Evolutionary conservation across 2,888 invertebrate genomes (phyloP), one percentile per base, ranked within the genome.

Genomic region (Aquatica leii): DNA sequence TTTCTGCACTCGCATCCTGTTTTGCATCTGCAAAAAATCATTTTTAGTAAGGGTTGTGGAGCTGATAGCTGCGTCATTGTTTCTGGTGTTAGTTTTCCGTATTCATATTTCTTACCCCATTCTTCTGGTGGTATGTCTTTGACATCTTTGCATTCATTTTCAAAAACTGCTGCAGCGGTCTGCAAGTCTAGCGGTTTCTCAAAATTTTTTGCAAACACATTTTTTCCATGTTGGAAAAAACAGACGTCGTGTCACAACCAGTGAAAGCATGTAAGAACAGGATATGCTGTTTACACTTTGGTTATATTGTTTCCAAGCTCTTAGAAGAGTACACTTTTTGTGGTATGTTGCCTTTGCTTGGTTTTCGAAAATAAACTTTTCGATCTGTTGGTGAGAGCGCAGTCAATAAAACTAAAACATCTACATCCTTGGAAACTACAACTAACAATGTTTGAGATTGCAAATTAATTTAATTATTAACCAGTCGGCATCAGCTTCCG

Each of bases 1-100:
- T 31, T 31, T 50, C 49, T 24, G 15, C 31, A 50, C 14, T 31
- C 49, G 15, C 31, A 31, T 24, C 49, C 49, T 31, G 24, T 50
- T 31, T 50, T 31, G 49, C 49, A 50, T 14, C 3, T 50, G 31
- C 49, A 52, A 63, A 64, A 60, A 63, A 61, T 55, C 15, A 57
- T 64, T 64, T 64, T 64, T n/a, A 64, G 55, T 55, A 61, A 24
- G 35, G 21, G 35, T 55, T 61, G 51, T 46, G 61, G 63, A 40
- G 63, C 63, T 51, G 61, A 56, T 64, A 14, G 56, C 21, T 67
- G 51, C 24, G 41, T 46, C 50, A 51, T 63, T 24, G 40, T 56
- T 41, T 46, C 20, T 14, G 64, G 54, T 15, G 6, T 52, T n/a
- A 52, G 15, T 50, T 54, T 54, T 54, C 55, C 49, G 15, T 35